phyloP scores from a whole-genome alignment of 2,113 vertebrate genomes.

The Pteropus alecto region DNA sequence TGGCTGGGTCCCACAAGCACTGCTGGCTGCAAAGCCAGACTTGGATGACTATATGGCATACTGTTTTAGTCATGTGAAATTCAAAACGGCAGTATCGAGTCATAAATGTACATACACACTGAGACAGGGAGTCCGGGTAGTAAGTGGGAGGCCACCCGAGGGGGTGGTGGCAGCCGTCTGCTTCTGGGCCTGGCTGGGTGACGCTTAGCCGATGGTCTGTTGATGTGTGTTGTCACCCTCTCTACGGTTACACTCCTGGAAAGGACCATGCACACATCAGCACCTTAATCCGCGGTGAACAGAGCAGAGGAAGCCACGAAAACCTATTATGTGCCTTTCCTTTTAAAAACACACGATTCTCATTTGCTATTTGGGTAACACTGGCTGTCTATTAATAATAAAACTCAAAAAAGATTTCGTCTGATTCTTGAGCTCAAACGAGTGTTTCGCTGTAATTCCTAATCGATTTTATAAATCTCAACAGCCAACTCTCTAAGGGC shows the following conservation, averaged over 20 bases:
- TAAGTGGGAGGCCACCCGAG: rapidly evolving
- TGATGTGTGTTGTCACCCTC: background rate
- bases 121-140: background rate
- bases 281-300: background rate
- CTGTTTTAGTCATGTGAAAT: background rate
- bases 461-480: background rate
- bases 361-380: background rate
- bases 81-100: background rate
- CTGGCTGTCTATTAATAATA: background rate
- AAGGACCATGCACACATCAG: background rate
- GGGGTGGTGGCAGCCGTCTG: background rate
- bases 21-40: background rate
- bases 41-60: background rate
- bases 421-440: background rate
- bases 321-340: background rate
- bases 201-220: background rate
- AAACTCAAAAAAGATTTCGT: background rate
- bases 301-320: background rate
- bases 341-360: background rate
- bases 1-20: background rate
- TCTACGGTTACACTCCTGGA: background rate
- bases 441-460: background rate
- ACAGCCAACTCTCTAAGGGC: background rate
- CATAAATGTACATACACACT: background rate
- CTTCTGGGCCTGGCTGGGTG: background rate